These are phyloP conservation scores for Stenodema calcarata DNA, from an alignment of 2,888 invertebrate genomes.

Conservation along the genomic window DNA sequence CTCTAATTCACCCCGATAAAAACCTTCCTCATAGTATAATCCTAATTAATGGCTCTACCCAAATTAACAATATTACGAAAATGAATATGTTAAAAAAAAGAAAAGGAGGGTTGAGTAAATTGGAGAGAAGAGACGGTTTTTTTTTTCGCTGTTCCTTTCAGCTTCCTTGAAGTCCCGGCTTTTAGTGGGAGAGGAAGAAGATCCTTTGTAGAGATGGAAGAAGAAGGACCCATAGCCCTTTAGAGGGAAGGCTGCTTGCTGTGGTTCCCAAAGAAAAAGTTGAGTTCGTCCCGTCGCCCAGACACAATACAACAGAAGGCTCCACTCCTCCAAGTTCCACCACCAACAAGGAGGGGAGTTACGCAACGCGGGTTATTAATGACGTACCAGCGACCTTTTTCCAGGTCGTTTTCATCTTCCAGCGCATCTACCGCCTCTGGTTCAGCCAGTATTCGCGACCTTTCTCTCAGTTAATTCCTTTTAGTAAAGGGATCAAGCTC, in stretches of 20 bases:
- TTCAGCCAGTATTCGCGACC: background rate
- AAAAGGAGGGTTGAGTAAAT: background rate
- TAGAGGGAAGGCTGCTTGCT: background rate
- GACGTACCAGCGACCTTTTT: conserved; percentile 10
- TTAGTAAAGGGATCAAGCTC: background rate
- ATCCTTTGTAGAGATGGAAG: background rate
- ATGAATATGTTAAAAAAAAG: background rate
- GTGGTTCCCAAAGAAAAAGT: conserved; percentile 11
- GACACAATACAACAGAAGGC: conserved; percentile 12
- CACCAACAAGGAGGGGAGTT: background rate
- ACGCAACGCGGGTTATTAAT: conserved; percentile 13
- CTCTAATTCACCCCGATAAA: background rate
- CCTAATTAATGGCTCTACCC: conserved; percentile 2
- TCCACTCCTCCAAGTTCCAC: background rate
- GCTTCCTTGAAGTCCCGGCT: background rate
- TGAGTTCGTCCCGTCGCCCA: conserved; percentile 5
- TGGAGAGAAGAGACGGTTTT: background rate
- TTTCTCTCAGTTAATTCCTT: conserved; percentile 6
- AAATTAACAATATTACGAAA: conserved; percentile 4
- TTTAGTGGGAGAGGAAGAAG: background rate
- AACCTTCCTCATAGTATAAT: conserved; percentile 9
- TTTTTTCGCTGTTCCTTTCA: background rate
- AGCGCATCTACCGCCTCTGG: background rate
- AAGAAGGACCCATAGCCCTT: background rate
- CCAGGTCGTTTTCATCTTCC: conserved; percentile 5